A percentile compares a stretch with the other conserved stretches of the same genome.
These are phyloP conservation scores for Arizona elegans DNA, from an alignment of 2,113 vertebrate species.

Conservation along the genomic window DNA sequence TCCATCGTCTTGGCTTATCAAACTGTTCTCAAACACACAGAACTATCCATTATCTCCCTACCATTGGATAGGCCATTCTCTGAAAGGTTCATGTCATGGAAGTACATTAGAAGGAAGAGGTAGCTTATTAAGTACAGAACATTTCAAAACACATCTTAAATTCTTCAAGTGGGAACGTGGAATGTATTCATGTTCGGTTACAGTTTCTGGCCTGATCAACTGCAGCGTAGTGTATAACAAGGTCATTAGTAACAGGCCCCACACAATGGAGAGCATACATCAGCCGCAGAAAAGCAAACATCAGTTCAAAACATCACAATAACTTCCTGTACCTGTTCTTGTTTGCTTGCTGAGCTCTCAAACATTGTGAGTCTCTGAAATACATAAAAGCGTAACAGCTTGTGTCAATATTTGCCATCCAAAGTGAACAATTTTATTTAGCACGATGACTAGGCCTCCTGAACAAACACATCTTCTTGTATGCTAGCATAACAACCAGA, in stretches of 20 bases:
- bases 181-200: conserved; percentile 66
- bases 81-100: conserved; percentile 52
- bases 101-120: conserved; percentile 46
- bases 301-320: conserved; percentile 68
- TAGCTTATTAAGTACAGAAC: conserved; percentile 51
- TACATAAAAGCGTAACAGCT: conserved; percentile 76
- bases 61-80: conserved; percentile 45
- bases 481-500: conserved; percentile 54
- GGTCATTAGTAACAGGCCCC: conserved; percentile 68
- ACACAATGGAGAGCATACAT: conserved; percentile 66
- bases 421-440: conserved; percentile 76
- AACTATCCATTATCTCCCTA: conserved; percentile 42
- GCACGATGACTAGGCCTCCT: conserved; percentile 65
- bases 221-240: conserved; percentile 59
- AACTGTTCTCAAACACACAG: background rate
- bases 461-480: conserved; percentile 68
- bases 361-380: conserved; percentile 76
- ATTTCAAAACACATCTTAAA: conserved; percentile 71
- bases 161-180: conserved; percentile 67
- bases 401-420: conserved; percentile 78
- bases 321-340: conserved; percentile 79
- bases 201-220: conserved; percentile 69
- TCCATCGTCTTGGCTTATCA: conserved; percentile 15
- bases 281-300: conserved; percentile 71
- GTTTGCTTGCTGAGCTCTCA: conserved; percentile 78